Base-by-base conservation (phyloP, 2,797 vertebrate species). In the Leuciscus waleckii region DNA sequence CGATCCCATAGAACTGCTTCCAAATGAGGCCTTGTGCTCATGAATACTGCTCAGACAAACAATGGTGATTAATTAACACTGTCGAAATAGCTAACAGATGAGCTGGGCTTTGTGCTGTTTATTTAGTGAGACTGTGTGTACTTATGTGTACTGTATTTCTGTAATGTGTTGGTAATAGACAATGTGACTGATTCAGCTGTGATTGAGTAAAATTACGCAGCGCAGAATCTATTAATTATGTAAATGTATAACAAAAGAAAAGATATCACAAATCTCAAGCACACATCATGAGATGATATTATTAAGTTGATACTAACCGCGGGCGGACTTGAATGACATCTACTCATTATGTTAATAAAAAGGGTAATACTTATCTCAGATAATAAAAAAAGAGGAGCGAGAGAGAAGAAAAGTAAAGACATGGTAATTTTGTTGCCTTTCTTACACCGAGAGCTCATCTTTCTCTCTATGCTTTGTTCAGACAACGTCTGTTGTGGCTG, bases 21-120 rank as follows among this genome's bases (percentile, higher is more conserved):
- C 86, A 82, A 88, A 88, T 79, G 68, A 81, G 77, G 75, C 69
- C 73, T 67, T 75, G 71, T 79, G 37, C 81, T 75, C 58, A 21
- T 81, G 84, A 87, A 77, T 68, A 79, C 81, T 29, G 70, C 61
- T 75, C 49, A 84, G 78, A 86, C 49, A 85, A 74, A 87, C 65
- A 81, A 43, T 79, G 74, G 74, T 46, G 83, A 86, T 88, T 86
- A 81, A 88, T 88, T 81, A 88, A 63, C 75, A 49, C 73, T 54
- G 39, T 82, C 23, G 35, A 81, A 83, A 83, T 39, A 83, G 79
- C 43, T 63, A 37, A 74, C 41, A 51, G 41, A 41, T 37, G 73
- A 84, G 37, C n/a, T 39, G 74, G 54, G 65, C n/a, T 65, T 69
- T 51, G 56, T 8, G 56, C 16, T 86, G 78, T 89, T 81, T 85